Base-by-base conservation (phyloP, 2,797 vertebrate species). In the Gallinago stenura region DNA sequence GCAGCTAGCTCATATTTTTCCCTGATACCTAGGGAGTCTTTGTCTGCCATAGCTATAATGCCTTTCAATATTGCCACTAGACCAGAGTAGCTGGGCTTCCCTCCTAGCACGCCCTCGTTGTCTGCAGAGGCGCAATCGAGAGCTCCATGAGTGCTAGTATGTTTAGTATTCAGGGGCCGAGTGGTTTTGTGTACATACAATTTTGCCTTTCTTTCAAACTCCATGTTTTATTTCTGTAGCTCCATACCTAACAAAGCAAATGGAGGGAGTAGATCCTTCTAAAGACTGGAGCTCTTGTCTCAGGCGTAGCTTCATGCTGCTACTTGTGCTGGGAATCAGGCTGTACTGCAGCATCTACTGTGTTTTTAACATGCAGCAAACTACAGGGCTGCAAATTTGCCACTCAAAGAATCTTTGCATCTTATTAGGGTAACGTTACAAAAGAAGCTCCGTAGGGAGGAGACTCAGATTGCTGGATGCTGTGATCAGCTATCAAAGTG, bases 401-500 rank as follows among this genome's bases (percentile, higher is more conserved):
- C 48, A 41, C 41, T 43, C 41, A 43, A 43, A 43, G 61, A 84
- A 58, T 93, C 53, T 95, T 93, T 95, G 90, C 86, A 93, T 96
- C 73, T 94, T 87, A 91, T 94, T 97, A 95, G 41, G 21, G 31
- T 77, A 73, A 62, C 12, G 14, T 82, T 87, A 91, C 70, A 97
- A 96, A 97, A 95, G 93, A 91, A 90, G 30, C 88, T 95, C 91
- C 10, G 0, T 68, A 60, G 94, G 87, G 93, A 95, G 64, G 89
- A 89, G 53, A 69, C 77, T 75, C 53, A 56, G 50, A 93, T 86
- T 94, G 76, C 72, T 95, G 22, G 79, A 81, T 91, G 87, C 95
- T 92, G 73, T 95, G 90, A 92, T 95, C 1, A 1, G 10, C 93
- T 89, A 33, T 95, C 83, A 93, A 92, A 91, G 53, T 96, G 95